phyloP scores from a whole-genome alignment of 2,113 vertebrate species.

The Thunnus thynnus region DNA sequence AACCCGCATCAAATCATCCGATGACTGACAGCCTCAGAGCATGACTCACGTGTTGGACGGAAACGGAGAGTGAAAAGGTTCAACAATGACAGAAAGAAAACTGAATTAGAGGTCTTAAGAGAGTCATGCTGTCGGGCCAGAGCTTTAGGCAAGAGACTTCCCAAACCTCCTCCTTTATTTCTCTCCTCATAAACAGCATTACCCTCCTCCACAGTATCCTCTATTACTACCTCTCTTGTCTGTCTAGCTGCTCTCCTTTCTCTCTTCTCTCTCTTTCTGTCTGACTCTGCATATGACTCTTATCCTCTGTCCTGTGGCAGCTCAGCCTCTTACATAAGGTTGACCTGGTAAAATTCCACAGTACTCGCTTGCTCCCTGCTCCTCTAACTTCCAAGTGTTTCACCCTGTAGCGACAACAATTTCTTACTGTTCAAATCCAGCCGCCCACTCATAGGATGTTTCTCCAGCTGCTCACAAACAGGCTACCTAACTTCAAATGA shows the following conservation, averaged over 20 bases:
- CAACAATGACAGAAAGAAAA: conserved; percentile 23
- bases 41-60: conserved; percentile 67
- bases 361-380: conserved; percentile 37
- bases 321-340: conserved; percentile 74
- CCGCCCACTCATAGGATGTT: conserved; percentile 78
- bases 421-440: conserved; percentile 73
- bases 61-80: conserved; percentile 57
- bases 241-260: conserved; percentile 16
- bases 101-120: conserved; percentile 43
- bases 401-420: conserved; percentile 66
- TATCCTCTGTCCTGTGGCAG: conserved; percentile 43
- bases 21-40: conserved; percentile 67
- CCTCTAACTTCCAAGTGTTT: conserved; percentile 60
- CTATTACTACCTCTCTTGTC: background rate
- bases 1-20: conserved; percentile 70
- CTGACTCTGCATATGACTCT: conserved; percentile 34
- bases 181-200: conserved; percentile 50
- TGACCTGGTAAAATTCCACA: conserved; percentile 80
- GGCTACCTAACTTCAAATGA: conserved; percentile 70
- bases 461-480: conserved; percentile 79
- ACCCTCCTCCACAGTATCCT: conserved; percentile 23
- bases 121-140: conserved; percentile 37
- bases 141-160: conserved; percentile 42
- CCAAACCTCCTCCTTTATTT: conserved; percentile 29
- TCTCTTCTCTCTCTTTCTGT: conserved; percentile 26